These are phyloP conservation scores for Myripristis jacobus DNA, from an alignment of 2,797 vertebrate genomes.

Conservation along the genomic window DNA sequence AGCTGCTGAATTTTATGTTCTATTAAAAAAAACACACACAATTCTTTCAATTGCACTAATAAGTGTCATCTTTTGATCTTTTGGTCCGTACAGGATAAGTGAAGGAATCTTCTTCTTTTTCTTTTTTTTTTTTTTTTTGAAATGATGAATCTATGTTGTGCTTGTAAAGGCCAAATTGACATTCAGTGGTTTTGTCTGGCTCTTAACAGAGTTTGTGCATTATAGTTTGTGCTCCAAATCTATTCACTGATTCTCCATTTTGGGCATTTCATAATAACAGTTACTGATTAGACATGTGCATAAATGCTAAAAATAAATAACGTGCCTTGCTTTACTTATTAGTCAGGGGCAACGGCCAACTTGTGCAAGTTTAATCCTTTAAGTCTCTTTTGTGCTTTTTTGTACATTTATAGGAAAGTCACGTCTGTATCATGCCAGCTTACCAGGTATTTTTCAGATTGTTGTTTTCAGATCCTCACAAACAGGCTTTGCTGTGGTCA, in stretches of 20 bases:
- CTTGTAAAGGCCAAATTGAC: not conserved
- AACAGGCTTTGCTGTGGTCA: constrained; percentile 2
- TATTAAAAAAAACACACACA: not conserved
- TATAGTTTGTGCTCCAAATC: constrained; percentile 46
- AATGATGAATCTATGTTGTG: not conserved
- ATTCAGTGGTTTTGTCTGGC: constrained; percentile 12
- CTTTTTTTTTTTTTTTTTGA: too few species aligned
- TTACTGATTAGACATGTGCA: constrained; percentile 1
- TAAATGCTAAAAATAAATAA: not conserved
- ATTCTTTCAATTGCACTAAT: too few species aligned
- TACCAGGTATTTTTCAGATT: not conserved
- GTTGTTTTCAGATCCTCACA: not conserved
- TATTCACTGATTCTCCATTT: constrained; percentile 14
- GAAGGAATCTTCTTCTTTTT: too few species aligned
- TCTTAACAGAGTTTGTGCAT: constrained; percentile 39
- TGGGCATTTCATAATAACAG: not conserved
- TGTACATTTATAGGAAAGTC: not conserved
- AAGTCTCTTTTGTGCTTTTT: constrained; percentile 55
- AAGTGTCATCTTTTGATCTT: too few species aligned
- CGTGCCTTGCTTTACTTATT: not conserved
- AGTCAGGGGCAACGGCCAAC: not conserved
- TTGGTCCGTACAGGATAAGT: constrained; percentile 17
- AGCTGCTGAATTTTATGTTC: not conserved
- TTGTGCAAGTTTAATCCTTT: constrained; percentile 19
- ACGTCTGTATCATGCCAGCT: not conserved